Evolutionary conservation across 2,888 invertebrate genomes (phyloP).

Genomic region (Athrips mouffetella): DNA sequence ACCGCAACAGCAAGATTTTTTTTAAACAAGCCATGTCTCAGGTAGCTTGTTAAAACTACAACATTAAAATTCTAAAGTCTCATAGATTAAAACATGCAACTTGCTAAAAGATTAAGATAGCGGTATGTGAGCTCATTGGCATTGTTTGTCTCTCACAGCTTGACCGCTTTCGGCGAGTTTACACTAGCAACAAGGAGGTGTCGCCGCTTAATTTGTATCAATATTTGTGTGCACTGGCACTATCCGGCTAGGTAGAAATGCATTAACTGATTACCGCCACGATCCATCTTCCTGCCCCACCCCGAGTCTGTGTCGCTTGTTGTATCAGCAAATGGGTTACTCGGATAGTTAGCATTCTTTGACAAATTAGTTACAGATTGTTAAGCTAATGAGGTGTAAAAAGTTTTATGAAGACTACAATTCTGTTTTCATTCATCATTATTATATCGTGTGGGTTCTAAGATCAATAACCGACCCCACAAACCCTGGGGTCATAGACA

Average conservation of each 20-base stretch:
- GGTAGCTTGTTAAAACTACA: too few relatives aligned
- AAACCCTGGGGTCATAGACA: too few relatives aligned
- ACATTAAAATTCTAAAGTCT: too few relatives aligned
- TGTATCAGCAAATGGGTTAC: slow-evolving; percentile 11
- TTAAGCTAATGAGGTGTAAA: not conserved
- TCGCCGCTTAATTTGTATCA: slow-evolving; percentile 48
- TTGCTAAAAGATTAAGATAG: slow-evolving; percentile 24
- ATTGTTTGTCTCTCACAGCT: slow-evolving; percentile 1
- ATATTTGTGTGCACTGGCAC: slow-evolving; percentile 52
- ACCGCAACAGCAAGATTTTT: too few relatives aligned
- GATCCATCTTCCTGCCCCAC: slow-evolving; percentile 56
- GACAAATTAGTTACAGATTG: slow-evolving; percentile 1
- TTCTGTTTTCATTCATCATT: too few relatives aligned
- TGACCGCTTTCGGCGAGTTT: slow-evolving; percentile 13
- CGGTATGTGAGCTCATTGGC: not conserved
- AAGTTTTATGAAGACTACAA: too few relatives aligned
- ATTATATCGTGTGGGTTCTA: too few relatives aligned
- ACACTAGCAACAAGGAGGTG: slow-evolving; percentile 35
- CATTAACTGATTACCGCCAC: slow-evolving; percentile 71
- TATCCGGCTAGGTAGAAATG: slow-evolving; percentile 50
- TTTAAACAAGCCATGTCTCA: too few relatives aligned
- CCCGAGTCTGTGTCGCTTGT: slow-evolving; percentile 10
- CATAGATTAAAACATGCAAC: too few relatives aligned
- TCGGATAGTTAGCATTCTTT: slow-evolving; percentile 5
- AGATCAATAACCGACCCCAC: too few relatives aligned